Base-by-base conservation (phyloP, 2,888 invertebrate genomes). In the Dasysyrphus albostriatus region DNA sequence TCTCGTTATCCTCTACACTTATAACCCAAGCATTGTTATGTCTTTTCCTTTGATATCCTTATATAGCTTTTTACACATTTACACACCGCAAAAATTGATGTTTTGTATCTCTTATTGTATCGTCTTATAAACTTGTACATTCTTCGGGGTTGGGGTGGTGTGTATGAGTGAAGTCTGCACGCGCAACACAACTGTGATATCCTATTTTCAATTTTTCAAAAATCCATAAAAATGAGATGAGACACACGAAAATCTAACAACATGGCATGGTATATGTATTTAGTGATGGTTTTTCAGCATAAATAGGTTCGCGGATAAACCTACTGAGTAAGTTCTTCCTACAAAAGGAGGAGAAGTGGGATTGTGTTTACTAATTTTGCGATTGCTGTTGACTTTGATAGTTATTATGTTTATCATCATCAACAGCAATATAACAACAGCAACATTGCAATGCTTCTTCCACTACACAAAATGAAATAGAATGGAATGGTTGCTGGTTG, bases 341-440 rank as follows among this genome's bases (percentile, higher is more conserved):
- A 39, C 54, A 56, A 72, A 12, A 12, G 47, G 58, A 0, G 44
- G 51, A 42, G 39, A 72, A 59, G 42, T 37, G 56, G 58, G 72
- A 59, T 32, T 56, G 58, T 82, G 78, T 78, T 87, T 82, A 87
- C 81, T 82, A 87, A 87, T 87, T 87, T 82, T 75, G 69, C 85
- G 51, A 82, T 78, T 87, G 85, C 78, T 82, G 82, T 87, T 87
- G 85, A 82, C 82, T 87, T 82, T 87, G 78, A 82, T 87, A 72
- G 85, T 87, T 87, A 87, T 87, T 87, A 78, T 75, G 77, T 82
- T 82, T 69, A 81, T 84, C 76, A 69, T 80, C 80, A 75, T 69
- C 79, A 63, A 49, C 72, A 59, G 16, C 63, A 34, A 34, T 58
- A 63, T 42, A 44, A 10, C 42, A 61, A 12, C 37, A 29, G 12